These are phyloP conservation scores for Drosophila equinoxialis DNA, from an alignment of 1,140 invertebrate genomes.

Conservation along the genomic window DNA sequence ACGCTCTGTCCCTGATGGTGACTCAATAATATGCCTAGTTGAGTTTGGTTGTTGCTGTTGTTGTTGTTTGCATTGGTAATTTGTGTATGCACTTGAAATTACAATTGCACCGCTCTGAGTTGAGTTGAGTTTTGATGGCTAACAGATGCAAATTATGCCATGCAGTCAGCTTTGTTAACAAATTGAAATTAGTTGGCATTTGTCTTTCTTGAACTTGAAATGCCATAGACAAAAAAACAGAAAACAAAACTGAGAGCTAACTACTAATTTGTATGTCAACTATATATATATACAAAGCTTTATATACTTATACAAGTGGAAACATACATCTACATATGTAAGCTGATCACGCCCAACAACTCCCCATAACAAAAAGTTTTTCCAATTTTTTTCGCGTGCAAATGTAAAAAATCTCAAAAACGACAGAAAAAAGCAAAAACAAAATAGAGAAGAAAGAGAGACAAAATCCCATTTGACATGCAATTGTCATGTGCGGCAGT, in stretches of 20 bases:
- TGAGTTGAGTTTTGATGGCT: conserved; percentile 16
- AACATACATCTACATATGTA: conserved; percentile 2
- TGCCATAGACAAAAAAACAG: conserved; percentile 32
- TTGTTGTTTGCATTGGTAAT: conserved; percentile 70
- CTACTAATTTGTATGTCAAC: conserved; percentile 77
- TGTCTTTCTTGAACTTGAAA: conserved; percentile 66
- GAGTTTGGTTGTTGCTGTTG: conserved; percentile 40
- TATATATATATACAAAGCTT: conserved; percentile 12
- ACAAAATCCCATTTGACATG: conserved; percentile 58
- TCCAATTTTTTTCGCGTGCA: conserved; percentile 55
- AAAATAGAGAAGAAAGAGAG: conserved; percentile 31
- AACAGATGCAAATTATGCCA: conserved; percentile 44
- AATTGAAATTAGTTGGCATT: conserved; percentile 22
- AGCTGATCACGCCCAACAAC: conserved; percentile 21
- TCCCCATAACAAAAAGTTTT: conserved; percentile 29
- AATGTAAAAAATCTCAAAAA: conserved; percentile 18
- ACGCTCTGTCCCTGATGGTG: conserved; percentile 47
- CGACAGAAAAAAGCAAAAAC: not conserved
- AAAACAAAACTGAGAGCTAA: conserved; percentile 29
- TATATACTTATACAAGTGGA: not conserved
- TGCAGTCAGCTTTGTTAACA: conserved; percentile 25
- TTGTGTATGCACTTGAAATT: conserved; percentile 76
- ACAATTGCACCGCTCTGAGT: conserved; percentile 36
- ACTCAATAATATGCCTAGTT: conserved; percentile 70
- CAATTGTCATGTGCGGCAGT: conserved; percentile 71